Conservation (phyloP, 2,888 invertebrate species). For the Euzetes globulus region DNA sequence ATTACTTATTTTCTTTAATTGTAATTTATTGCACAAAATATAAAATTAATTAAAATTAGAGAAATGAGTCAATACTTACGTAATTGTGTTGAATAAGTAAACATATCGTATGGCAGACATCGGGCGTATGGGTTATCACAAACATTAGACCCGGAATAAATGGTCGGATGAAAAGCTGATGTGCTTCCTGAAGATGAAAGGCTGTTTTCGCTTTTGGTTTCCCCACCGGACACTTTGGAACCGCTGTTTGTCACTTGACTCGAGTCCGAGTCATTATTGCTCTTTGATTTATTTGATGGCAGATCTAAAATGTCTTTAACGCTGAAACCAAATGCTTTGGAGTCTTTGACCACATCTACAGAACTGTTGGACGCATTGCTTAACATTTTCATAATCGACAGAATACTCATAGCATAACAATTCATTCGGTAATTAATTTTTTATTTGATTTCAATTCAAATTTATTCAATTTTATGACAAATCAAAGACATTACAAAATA, state of each 20-base stretch:
- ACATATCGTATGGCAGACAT: conserved; percentile 45
- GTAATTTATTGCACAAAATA: neutral
- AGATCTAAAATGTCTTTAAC: conserved; percentile 88
- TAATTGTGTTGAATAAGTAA: conserved; percentile 32
- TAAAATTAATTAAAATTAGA: neutral
- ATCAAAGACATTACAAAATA: neutral
- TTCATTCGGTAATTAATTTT: neutral
- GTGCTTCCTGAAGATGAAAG: conserved; percentile 46
- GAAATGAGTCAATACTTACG: conserved; percentile 22
- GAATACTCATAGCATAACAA: conserved; percentile 1
- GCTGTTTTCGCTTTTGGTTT: neutral
- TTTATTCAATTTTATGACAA: neutral
- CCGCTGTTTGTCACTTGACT: neutral
- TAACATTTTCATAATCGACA: conserved; percentile 23
- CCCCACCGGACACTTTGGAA: conserved; percentile 32
- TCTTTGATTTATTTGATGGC: conserved; percentile 52
- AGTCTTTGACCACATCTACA: conserved; percentile 21
- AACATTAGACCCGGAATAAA: neutral
- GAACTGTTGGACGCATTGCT: neutral
- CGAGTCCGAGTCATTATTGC: neutral
- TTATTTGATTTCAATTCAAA: neutral
- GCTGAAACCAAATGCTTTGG: conserved; percentile 58
- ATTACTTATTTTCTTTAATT: too few species aligned
- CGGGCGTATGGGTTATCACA: conserved; percentile 49
- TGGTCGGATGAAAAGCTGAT: neutral